Evolutionary conservation across 2,888 invertebrate species (phyloP).

Genomic region (Perithous albicinctus): DNA sequence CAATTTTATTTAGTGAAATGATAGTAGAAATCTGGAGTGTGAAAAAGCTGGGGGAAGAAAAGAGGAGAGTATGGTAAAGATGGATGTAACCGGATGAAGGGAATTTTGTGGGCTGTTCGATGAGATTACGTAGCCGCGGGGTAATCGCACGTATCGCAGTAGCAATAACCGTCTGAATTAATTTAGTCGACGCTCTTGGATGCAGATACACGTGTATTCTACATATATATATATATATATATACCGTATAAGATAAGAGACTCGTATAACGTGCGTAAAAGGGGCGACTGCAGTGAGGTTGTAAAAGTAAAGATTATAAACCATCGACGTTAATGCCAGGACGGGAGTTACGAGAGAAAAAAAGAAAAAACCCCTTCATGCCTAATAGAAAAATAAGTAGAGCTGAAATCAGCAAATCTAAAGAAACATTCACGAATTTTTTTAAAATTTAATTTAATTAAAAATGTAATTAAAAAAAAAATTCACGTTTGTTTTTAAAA

Average conservation of each 20-base stretch:
- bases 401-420: background rate
- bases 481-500: no score
- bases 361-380: conserved; percentile 34
- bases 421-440: background rate
- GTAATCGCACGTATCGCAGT: conserved; percentile 75
- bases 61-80: conserved; percentile 24
- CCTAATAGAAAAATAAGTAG: background rate
- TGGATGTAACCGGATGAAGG: conserved; percentile 58
- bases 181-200: conserved; percentile 65
- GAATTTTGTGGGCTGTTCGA: conserved; percentile 64
- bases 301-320: conserved; percentile 8
- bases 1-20: background rate
- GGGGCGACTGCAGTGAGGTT: conserved; percentile 15
- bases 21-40: background rate
- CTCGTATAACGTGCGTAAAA: conserved; percentile 8
- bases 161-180: conserved; percentile 73
- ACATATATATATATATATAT: background rate
- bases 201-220: conserved; percentile 46
- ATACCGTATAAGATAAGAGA: background rate
- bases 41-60: conserved; percentile 35
- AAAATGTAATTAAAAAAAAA: no score
- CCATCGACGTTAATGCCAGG: conserved; percentile 12
- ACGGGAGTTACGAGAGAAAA: conserved; percentile 46
- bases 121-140: conserved; percentile 72
- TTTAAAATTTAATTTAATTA: no score